Conservation (phyloP, 2,797 vertebrate genomes). For the Simalia tracyae region DNA sequence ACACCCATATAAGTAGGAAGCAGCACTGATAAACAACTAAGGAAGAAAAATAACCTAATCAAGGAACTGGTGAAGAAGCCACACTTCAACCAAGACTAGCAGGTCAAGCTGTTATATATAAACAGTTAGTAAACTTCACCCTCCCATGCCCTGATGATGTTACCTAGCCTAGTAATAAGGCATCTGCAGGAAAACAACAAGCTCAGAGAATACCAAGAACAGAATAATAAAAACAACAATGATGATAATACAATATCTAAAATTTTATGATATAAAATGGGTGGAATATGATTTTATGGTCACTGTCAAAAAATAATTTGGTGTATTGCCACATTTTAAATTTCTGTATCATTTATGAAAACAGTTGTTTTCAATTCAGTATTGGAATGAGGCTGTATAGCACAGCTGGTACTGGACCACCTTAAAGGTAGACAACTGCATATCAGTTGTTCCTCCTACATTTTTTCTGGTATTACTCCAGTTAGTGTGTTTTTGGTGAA, state of each 20-base stretch:
- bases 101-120: neutral
- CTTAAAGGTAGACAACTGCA: neutral
- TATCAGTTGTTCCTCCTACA: neutral
- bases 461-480: neutral
- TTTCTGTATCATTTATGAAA: neutral
- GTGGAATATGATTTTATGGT: neutral
- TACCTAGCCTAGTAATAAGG: neutral
- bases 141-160: neutral
- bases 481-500: neutral
- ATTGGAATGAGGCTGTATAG: neutral
- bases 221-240: neutral
- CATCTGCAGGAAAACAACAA: neutral
- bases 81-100: neutral
- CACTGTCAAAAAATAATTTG: neutral
- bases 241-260: neutral
- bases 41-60: neutral
- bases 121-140: neutral
- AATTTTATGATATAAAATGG: neutral
- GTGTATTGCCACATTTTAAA: neutral
- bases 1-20: neutral
- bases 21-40: neutral
- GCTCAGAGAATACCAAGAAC: neutral
- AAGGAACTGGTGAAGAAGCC: neutral
- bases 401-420: neutral
- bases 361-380: neutral